Percentiles rank a stretch among this genome's conserved stretches.
phyloP scores from a whole-genome alignment of 2,797 vertebrate genomes.

The Peromyscus eremicus region DNA sequence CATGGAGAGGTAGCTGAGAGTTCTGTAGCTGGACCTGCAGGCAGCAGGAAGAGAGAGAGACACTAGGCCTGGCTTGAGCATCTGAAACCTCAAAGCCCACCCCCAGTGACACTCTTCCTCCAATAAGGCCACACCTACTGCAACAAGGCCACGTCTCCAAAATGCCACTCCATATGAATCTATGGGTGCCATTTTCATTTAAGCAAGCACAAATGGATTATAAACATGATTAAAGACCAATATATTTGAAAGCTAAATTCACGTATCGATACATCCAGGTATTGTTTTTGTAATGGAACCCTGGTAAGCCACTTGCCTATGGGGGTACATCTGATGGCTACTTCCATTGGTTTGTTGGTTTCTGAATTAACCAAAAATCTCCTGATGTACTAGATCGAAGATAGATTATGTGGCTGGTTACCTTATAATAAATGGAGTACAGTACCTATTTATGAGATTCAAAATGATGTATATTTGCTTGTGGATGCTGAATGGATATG shows the following conservation, averaged over 20 bases:
- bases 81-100: neutral
- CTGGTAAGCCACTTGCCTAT: neutral
- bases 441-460: neutral
- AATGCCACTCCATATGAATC: neutral
- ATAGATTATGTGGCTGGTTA: neutral
- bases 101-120: neutral
- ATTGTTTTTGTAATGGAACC: neutral
- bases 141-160: neutral
- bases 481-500: neutral
- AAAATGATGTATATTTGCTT: neutral
- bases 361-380: conserved; percentile 27
- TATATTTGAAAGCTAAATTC: conserved; percentile 21
- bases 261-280: neutral
- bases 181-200: neutral
- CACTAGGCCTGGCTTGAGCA: neutral
- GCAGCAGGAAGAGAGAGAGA: neutral
- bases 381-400: conserved; percentile 4
- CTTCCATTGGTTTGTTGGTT: conserved; percentile 25
- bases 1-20: neutral
- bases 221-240: conserved; percentile 4
- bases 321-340: neutral
- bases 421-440: neutral
- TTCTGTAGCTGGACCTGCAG: neutral
- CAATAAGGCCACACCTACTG: neutral
- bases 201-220: neutral